phyloP scores from a whole-genome alignment of 2,797 vertebrate species.

The Crax fasciolata region DNA sequence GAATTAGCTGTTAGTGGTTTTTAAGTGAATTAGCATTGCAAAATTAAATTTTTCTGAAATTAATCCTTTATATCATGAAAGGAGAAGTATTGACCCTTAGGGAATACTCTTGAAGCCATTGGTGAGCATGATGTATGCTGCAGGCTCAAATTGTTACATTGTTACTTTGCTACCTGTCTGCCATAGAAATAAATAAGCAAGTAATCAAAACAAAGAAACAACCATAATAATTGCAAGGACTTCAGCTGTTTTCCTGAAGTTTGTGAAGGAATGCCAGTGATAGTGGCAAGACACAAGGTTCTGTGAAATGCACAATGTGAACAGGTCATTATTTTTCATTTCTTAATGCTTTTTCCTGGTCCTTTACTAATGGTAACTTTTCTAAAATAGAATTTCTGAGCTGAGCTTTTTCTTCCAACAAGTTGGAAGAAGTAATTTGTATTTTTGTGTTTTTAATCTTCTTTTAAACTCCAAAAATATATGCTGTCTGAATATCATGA shows the following conservation, averaged over 20 bases:
- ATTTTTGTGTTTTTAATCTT: background rate
- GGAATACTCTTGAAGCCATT: background rate
- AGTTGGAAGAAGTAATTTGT: background rate
- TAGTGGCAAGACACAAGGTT: background rate
- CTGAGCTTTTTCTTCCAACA: background rate
- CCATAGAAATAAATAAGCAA: background rate
- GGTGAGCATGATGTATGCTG: background rate
- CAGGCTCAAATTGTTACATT: background rate
- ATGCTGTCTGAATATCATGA: fast-evolving
- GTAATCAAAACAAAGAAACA: background rate
- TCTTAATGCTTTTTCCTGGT: background rate
- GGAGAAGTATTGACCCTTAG: background rate
- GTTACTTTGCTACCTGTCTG: background rate
- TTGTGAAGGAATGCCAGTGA: background rate
- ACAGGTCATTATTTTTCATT: background rate
- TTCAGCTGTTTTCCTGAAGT: background rate
- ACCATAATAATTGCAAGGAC: background rate
- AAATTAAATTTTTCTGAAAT: background rate
- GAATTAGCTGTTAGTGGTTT: background rate
- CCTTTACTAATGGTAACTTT: background rate
- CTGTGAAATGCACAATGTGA: background rate
- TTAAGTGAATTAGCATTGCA: background rate
- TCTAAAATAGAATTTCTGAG: background rate
- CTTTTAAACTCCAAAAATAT: background rate
- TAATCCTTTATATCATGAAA: constrained; percentile 4